These are phyloP conservation scores for Sciurus carolinensis DNA, from an alignment of 2,797 vertebrate genomes.

Conservation along the genomic window DNA sequence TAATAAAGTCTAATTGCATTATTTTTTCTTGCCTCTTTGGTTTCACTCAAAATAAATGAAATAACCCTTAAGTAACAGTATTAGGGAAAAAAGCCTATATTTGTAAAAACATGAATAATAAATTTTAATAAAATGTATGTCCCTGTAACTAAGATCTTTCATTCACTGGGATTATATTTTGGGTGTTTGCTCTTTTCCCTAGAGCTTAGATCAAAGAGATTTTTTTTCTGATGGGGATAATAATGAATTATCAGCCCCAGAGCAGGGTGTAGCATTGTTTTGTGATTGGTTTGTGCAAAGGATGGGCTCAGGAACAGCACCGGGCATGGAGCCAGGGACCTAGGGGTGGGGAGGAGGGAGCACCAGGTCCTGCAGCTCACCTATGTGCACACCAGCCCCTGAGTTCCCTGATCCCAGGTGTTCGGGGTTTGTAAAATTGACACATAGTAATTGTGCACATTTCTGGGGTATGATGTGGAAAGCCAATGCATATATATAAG, in stretches of 20 bases:
- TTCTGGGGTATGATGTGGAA: neutral
- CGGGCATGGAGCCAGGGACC: no score
- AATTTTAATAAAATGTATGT: neutral
- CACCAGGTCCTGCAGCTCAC: no score
- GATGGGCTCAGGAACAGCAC: neutral
- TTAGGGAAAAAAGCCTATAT: neutral
- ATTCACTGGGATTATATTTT: neutral
- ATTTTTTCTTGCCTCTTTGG: neutral
- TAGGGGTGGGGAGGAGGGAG: accelerated
- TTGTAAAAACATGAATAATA: neutral
- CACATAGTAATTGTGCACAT: neutral
- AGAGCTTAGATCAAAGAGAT: neutral
- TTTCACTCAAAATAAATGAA: neutral
- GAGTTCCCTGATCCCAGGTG: neutral
- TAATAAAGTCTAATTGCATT: neutral
- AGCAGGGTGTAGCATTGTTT: neutral
- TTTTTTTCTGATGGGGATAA: neutral
- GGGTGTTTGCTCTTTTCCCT: neutral
- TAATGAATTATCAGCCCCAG: neutral
- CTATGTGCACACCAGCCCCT: neutral
- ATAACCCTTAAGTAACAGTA: neutral
- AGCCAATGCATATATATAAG: neutral
- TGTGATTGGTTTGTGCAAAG: neutral
- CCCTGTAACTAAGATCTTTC: neutral
- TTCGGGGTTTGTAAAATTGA: neutral